phyloP scores from a whole-genome alignment of 2,113 vertebrate genomes.

The Pangasianodon gigas region DNA sequence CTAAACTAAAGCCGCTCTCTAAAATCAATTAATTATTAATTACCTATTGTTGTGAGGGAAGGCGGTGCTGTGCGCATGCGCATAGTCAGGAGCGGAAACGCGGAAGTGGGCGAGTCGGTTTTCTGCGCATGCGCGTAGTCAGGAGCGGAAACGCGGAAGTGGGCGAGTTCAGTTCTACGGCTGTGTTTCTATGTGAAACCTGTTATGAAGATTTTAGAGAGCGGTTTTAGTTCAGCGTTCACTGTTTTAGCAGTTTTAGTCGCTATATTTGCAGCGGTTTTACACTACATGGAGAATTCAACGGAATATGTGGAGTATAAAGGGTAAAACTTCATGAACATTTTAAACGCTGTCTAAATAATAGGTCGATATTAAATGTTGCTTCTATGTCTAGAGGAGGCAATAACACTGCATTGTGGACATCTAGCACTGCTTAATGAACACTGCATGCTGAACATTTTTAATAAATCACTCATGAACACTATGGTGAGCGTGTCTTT shows the following conservation, averaged over 20 bases:
- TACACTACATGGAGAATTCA: constrained; percentile 65
- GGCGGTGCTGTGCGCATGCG: constrained; percentile 28
- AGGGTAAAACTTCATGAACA: background rate
- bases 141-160: constrained; percentile 66
- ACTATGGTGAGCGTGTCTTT: background rate
- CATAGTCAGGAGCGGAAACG: constrained; percentile 23
- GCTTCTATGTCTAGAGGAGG: background rate
- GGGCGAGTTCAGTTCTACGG: background rate
- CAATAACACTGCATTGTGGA: background rate
- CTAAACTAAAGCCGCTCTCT: constrained; percentile 41
- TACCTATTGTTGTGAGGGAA: no score
- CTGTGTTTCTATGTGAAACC: background rate
- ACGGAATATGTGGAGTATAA: constrained; percentile 49
- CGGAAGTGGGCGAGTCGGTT: constrained; percentile 59
- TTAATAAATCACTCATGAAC: no score
- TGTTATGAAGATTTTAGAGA: constrained; percentile 44
- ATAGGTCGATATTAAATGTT: background rate
- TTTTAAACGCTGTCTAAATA: background rate
- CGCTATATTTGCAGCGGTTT: constrained; percentile 57
- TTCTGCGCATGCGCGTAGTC: constrained; percentile 4
- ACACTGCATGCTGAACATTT: background rate
- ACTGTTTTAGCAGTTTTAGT: constrained; percentile 47
- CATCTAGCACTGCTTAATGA: background rate
- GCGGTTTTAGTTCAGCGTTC: constrained; percentile 43
- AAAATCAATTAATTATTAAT: background rate